A percentile compares a stretch with the other conserved stretches of the same genome.
Conservation (phyloP, 2,113 vertebrate genomes). For the Tupaia tana region DNA sequence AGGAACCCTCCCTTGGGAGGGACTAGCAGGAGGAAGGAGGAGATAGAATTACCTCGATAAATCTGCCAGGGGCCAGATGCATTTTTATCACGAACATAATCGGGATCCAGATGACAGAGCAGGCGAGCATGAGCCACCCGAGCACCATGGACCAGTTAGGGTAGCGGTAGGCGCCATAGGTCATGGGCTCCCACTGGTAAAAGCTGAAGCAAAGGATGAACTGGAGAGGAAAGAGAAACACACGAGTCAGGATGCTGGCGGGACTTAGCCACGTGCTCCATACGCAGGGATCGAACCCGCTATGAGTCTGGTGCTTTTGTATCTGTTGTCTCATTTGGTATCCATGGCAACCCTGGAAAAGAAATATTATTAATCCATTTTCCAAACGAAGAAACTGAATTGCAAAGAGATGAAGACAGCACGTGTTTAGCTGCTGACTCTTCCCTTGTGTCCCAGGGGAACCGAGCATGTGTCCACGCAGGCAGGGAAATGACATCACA, state of each 20-base stretch:
- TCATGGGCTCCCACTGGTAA: constrained; percentile 99
- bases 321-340: neutral
- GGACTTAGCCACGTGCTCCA: neutral
- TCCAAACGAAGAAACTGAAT: constrained; percentile 25
- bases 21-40: neutral
- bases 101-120: constrained; percentile 99
- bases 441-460: neutral
- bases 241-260: neutral
- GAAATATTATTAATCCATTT: neutral
- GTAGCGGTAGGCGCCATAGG: constrained; percentile 96
- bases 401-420: neutral
- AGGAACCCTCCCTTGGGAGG: constrained; percentile 30
- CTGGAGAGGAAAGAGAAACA: constrained; percentile 83
- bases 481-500: neutral
- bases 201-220: constrained; percentile 97
- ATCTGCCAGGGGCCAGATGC: constrained; percentile 94
- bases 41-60: constrained; percentile 92
- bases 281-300: accelerated
- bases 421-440: neutral
- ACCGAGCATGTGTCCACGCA: accelerated
- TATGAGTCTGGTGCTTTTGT: accelerated
- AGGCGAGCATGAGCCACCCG: constrained; percentile 97
- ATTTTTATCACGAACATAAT: constrained; percentile 99
- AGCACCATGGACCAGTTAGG: constrained; percentile 98
- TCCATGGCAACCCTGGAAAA: neutral